Conservation (phyloP, 1,140 invertebrate species). For the Paracyclopina nana region DNA sequence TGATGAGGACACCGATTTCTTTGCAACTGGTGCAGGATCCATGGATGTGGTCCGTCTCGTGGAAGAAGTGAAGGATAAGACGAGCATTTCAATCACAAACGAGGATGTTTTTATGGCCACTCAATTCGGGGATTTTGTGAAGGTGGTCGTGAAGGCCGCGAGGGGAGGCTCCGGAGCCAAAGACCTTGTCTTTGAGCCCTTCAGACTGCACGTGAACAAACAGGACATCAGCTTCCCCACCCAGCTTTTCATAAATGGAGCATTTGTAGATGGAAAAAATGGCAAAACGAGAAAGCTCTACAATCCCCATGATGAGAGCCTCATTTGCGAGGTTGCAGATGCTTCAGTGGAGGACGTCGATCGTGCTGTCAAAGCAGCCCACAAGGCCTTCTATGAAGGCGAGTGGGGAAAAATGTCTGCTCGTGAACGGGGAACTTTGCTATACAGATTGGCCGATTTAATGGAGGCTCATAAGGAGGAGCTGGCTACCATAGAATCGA, state of each 20-base stretch:
- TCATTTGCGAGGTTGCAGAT: constrained; percentile 53
- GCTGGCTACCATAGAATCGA: constrained; percentile 68
- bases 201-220: constrained; percentile 58
- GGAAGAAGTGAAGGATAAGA: constrained; percentile 45
- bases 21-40: constrained; percentile 69
- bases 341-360: constrained; percentile 61
- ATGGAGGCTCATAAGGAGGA: constrained; percentile 88
- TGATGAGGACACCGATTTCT: constrained; percentile 66
- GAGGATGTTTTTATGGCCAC: constrained; percentile 85
- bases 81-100: constrained; percentile 54
- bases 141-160: constrained; percentile 41
- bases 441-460: constrained; percentile 66
- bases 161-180: constrained; percentile 32
- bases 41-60: constrained; percentile 74
- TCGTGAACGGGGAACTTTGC: constrained; percentile 49
- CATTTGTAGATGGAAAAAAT: constrained; percentile 30
- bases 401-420: constrained; percentile 72
- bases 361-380: constrained; percentile 59
- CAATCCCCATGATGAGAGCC: constrained; percentile 64
- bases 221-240: constrained; percentile 60
- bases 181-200: constrained; percentile 42
- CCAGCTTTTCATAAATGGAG: constrained; percentile 31
- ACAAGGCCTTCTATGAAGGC: constrained; percentile 63
- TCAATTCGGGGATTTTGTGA: constrained; percentile 25
- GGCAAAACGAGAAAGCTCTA: constrained; percentile 41